These are phyloP conservation scores for Nephrocerus scutellatus DNA, from an alignment of 2,888 invertebrate genomes.

Conservation along the genomic window DNA sequence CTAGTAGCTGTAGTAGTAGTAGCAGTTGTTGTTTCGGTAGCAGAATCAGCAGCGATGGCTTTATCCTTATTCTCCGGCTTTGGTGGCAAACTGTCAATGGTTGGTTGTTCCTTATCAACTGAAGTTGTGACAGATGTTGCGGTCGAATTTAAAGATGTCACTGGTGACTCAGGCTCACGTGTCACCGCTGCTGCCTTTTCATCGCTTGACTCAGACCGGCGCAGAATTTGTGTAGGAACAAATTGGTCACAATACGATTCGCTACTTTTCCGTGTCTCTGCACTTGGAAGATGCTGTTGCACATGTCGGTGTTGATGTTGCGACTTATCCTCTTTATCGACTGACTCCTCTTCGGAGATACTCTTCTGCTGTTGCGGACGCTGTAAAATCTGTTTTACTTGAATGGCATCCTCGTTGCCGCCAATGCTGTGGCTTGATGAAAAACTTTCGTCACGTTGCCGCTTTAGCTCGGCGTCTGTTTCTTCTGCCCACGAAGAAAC, in stretches of 20 bases:
- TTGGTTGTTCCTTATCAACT: slow-evolving; percentile 2
- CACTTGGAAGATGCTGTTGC: no score
- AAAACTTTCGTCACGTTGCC: slow-evolving; percentile 43
- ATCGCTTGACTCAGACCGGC: slow-evolving; percentile 37
- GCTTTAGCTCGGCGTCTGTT: slow-evolving; percentile 42
- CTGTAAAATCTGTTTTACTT: slow-evolving; percentile 45
- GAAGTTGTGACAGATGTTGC: slow-evolving; percentile 8
- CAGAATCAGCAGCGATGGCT: slow-evolving; percentile 1
- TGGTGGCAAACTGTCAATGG: background rate
- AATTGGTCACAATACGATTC: slow-evolving; percentile 19
- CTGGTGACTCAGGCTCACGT: slow-evolving; percentile 7
- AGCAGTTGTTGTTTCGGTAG: slow-evolving; percentile 10
- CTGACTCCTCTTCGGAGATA: slow-evolving; percentile 31
- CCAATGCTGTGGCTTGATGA: slow-evolving; percentile 41
- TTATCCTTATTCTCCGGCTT: slow-evolving; percentile 4
- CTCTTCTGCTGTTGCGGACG: slow-evolving; percentile 38
- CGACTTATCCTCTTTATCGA: slow-evolving; percentile 17
- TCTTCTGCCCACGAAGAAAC: slow-evolving; percentile 51
- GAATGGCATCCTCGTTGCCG: slow-evolving; percentile 39
- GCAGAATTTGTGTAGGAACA: slow-evolving; percentile 44
- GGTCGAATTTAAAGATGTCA: background rate
- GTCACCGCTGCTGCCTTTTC: slow-evolving; percentile 19
- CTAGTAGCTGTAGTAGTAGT: no score
- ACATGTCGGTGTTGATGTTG: slow-evolving; percentile 19
- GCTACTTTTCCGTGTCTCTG: no score